Evolutionary conservation across 2,113 vertebrate species (phyloP), one percentile per base, ranked within the genome.

Genomic region (Dryoscopus gambensis): DNA sequence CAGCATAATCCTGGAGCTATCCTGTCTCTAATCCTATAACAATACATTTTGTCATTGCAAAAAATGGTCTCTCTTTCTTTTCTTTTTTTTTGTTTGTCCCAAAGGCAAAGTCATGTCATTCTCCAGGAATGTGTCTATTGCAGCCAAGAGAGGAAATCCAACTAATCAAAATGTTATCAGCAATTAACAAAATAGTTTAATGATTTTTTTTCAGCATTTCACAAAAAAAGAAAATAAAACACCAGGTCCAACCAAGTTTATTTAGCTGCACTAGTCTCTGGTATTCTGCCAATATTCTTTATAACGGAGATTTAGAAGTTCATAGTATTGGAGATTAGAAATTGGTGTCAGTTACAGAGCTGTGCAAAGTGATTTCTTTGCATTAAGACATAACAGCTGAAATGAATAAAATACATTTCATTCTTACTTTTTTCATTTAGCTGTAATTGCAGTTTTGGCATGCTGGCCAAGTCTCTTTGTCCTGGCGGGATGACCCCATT

Each of bases 311-410:
- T 98, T 98, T 95, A 92, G 96, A 98, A 97, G 91, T 95, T 98
- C 97, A 97, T 97, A 97, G 97, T 92, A 46, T 76, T 93, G 82
- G 84, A 98, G 96, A 98, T 98, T 97, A 98, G 95, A 97, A 96
- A 94, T 96, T 80, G 94, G 96, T 97, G 92, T 98, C 95, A 76
- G 87, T 97, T 98, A 97, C 97, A 97, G 93, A 95, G 93, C 95
- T 96, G 92, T 93, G 90, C 59, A 97, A 97, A 97, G 64, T 84
- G 84, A 89, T 97, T 97, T 97, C 93, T 98, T 97, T 97, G 87
- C 82, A 85, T 93, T 97, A 97, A 98, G 95, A 95, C 79, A 18
- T 96, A 97, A 97, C 93, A 97, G 96, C 96, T 97, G 95, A 97
- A 97, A 93, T 94, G 92, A 97, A 97, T 98, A 96, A 98, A 97